Evolutionary conservation across 1,140 invertebrate genomes (phyloP).

Genomic region (Megalonaias nervosa): DNA sequence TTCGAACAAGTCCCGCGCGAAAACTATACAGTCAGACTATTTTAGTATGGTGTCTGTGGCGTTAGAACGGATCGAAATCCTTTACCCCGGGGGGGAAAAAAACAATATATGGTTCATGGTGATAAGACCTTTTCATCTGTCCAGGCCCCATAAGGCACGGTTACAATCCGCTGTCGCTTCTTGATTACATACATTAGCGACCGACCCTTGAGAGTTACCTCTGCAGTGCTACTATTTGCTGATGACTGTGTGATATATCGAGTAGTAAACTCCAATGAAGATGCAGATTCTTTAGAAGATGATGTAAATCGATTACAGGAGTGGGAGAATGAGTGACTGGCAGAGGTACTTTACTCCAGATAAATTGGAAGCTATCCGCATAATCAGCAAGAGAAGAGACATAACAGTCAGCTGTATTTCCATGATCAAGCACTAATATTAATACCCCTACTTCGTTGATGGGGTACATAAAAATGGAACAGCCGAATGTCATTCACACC

Average conservation of each 20-base stretch:
- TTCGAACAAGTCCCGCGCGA: no score
- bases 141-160: no score
- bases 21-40: no score
- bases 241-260: conserved; percentile 21
- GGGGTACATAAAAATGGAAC: no score
- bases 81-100: no score
- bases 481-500: no score
- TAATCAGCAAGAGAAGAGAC: neutral
- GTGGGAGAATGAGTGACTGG: conserved; percentile 16
- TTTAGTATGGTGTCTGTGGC: no score
- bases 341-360: conserved; percentile 8
- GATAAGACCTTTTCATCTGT: no score
- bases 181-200: neutral
- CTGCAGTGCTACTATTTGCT: conserved; percentile 5
- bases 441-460: no score
- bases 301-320: conserved; percentile 9
- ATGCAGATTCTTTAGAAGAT: neutral
- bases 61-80: no score
- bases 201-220: neutral
- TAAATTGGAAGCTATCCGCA: conserved; percentile 12
- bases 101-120: no score
- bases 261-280: neutral
- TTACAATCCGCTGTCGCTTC: neutral
- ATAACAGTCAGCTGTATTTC: neutral
- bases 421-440: neutral